Percentiles rank a stretch among this genome's conserved stretches.
phyloP scores from a whole-genome alignment of 2,888 invertebrate species.

The Plagodis pulveraria region DNA sequence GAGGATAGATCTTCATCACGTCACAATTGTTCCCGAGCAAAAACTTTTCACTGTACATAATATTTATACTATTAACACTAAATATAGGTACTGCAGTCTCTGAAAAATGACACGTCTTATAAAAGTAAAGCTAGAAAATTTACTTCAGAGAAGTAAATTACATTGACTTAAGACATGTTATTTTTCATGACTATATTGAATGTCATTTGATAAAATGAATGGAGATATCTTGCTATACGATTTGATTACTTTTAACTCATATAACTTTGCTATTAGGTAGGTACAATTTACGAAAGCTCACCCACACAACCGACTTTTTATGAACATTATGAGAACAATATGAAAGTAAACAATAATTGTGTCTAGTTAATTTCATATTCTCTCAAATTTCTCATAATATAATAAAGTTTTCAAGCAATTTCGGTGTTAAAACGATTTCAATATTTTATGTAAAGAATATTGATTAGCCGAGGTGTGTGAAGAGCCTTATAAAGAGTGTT shows the following conservation, averaged over 20 bases:
- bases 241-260: slow-evolving; percentile 42
- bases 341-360: no score
- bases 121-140: background rate
- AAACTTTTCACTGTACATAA: slow-evolving; percentile 52
- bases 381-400: no score
- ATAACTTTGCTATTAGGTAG: slow-evolving; percentile 33
- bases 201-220: slow-evolving; percentile 9
- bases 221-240: slow-evolving; percentile 54
- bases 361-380: no score
- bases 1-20: slow-evolving; percentile 39
- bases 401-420: no score
- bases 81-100: no score
- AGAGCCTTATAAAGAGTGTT: background rate
- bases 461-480: background rate
- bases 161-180: slow-evolving; percentile 1
- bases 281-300: no score
- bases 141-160: slow-evolving; percentile 3
- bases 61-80: no score
- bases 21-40: slow-evolving; percentile 50
- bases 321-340: no score
- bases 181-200: background rate
- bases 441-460: no score
- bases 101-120: no score
- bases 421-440: no score
- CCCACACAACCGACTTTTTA: no score